Conservation (phyloP, 2,113 vertebrate genomes). For the Stigmatopora nigra region DNA sequence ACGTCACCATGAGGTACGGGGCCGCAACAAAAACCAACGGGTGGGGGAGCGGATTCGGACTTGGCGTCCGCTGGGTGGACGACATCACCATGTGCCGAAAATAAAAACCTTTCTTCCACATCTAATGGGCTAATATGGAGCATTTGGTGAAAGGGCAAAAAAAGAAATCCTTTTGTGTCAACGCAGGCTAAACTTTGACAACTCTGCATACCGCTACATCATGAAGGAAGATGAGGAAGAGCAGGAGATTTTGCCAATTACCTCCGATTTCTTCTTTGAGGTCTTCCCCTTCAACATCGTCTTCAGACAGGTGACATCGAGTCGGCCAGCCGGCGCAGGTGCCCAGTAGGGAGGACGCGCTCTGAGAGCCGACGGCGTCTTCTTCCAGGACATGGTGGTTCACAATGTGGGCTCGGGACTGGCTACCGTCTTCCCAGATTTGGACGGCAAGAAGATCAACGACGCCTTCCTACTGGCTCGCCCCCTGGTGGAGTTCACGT, state of each 20-base stretch:
- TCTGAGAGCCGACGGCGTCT: too few species aligned
- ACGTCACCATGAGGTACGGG: constrained; percentile 70
- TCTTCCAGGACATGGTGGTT: constrained; percentile 69
- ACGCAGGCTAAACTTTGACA: constrained; percentile 71
- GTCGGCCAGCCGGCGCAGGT: too few species aligned
- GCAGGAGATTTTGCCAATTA: constrained; percentile 71
- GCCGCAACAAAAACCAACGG: constrained; percentile 2
- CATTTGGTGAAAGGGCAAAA: not conserved
- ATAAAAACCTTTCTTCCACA: too few species aligned
- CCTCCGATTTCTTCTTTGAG: constrained; percentile 73
- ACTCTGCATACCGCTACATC: constrained; percentile 72
- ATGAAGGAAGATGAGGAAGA: constrained; percentile 72
- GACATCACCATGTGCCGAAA: too few species aligned
- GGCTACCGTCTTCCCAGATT: constrained; percentile 69
- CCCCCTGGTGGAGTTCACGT: constrained; percentile 73
- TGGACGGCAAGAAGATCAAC: constrained; percentile 72
- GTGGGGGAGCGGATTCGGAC: not conserved
- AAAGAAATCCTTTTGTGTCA: not conserved
- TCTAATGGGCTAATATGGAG: too few species aligned
- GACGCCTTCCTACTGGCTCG: constrained; percentile 69
- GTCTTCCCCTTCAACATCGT: constrained; percentile 74
- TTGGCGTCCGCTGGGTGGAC: too few species aligned
- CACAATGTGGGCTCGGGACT: constrained; percentile 71
- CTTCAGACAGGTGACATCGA: constrained; percentile 66
- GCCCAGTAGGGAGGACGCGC: too few species aligned